Conservation (phyloP, 2,888 invertebrate genomes). For the Drosophila quinaria region DNA sequence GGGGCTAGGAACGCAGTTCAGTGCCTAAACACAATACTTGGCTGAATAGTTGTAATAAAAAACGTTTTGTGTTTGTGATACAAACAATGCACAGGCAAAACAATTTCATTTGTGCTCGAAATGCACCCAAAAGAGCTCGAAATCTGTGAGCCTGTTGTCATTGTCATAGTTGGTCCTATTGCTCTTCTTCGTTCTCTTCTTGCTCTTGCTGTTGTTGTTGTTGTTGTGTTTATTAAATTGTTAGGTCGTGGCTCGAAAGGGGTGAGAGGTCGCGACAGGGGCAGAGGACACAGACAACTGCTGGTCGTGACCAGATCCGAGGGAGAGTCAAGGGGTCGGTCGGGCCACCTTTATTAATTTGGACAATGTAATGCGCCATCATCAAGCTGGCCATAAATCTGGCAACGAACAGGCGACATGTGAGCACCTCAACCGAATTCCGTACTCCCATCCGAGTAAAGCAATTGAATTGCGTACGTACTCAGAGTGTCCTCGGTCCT, state of each 20-base stretch:
- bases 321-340: constrained; percentile 3
- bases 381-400: constrained; percentile 75
- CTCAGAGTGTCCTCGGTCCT: constrained; percentile 5
- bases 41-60: constrained; percentile 38
- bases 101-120: constrained; percentile 67
- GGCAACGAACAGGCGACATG: constrained; percentile 38
- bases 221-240: constrained; percentile 71
- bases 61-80: constrained; percentile 35
- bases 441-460: constrained; percentile 2
- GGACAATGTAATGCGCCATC: constrained; percentile 64
- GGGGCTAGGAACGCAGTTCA: constrained; percentile 42
- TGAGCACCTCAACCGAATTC: constrained; percentile 29
- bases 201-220: constrained; percentile 28
- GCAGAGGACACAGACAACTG: constrained; percentile 19
- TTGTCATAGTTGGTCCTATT: constrained; percentile 19
- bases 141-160: constrained; percentile 13
- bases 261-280: constrained; percentile 49
- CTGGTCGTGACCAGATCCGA: constrained; percentile 10
- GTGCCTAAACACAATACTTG: constrained; percentile 55
- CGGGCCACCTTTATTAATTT: constrained; percentile 77
- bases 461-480: constrained; percentile 62
- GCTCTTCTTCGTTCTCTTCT: neutral
- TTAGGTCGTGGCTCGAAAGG: constrained; percentile 53
- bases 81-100: constrained; percentile 41
- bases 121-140: constrained; percentile 60